phyloP scores from a whole-genome alignment of 2,797 vertebrate genomes.

The Bryconaethiops microstoma region DNA sequence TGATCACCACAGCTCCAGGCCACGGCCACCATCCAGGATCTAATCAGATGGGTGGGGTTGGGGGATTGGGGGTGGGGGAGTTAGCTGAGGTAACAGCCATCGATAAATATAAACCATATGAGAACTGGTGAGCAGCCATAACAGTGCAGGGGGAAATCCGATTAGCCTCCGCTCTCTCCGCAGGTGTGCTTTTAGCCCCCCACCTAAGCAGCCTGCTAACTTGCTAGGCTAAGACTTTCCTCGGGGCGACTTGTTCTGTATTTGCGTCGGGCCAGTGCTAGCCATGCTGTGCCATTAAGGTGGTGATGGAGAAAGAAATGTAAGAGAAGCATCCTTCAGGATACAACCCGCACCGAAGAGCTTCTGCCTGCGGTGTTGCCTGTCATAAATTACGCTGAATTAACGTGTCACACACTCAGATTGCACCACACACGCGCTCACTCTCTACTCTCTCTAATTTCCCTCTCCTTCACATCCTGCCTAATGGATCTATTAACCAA shows the following conservation, averaged over 20 bases:
- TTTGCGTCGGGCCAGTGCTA: slow-evolving; percentile 70
- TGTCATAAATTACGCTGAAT: slow-evolving; percentile 79
- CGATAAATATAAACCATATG: slow-evolving; percentile 83
- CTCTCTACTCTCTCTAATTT: slow-evolving; percentile 54
- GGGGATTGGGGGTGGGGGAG: slow-evolving; percentile 13
- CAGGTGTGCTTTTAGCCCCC: slow-evolving; percentile 80
- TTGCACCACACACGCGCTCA: slow-evolving; percentile 51
- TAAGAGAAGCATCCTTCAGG: slow-evolving; percentile 64
- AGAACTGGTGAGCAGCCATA: slow-evolving; percentile 75
- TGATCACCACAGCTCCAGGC: slow-evolving; percentile 78
- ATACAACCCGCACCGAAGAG: slow-evolving; percentile 71
- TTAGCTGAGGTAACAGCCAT: slow-evolving; percentile 66
- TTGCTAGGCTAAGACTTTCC: slow-evolving; percentile 60
- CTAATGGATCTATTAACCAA: slow-evolving; percentile 82
- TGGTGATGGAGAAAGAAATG: slow-evolving; percentile 63
- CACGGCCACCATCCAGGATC: slow-evolving; percentile 78
- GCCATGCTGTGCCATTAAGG: slow-evolving; percentile 56
- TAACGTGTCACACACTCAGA: slow-evolving; percentile 72
- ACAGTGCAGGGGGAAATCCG: slow-evolving; percentile 68
- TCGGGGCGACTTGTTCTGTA: slow-evolving; percentile 69
- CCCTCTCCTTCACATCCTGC: slow-evolving; percentile 55
- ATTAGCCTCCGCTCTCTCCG: slow-evolving; percentile 74
- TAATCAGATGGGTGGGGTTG: slow-evolving; percentile 69
- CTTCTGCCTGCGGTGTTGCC: slow-evolving; percentile 65
- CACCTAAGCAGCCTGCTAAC: slow-evolving; percentile 60